Evolutionary conservation across 2,888 invertebrate genomes (phyloP).

Genomic region (Leucophenga montana): DNA sequence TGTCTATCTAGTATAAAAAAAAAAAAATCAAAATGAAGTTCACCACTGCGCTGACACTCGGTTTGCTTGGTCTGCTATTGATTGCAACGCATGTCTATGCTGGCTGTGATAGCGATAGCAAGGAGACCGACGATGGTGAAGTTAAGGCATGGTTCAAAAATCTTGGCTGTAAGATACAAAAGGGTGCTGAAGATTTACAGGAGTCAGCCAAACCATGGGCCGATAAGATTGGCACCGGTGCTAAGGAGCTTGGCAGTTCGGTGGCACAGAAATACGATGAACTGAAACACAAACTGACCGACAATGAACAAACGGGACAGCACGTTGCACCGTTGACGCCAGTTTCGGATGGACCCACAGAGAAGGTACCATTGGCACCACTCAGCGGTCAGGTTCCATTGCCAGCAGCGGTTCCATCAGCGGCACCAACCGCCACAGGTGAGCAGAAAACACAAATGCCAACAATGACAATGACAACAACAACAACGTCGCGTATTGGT

Average conservation of each 20-base stretch:
- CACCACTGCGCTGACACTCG: conserved; percentile 36
- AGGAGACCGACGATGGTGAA: conserved; percentile 58
- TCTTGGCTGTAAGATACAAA: conserved; percentile 63
- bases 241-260: conserved; percentile 62
- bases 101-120: conserved; percentile 51
- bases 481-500: conserved; percentile 12
- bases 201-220: conserved; percentile 65
- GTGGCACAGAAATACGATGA: conserved; percentile 67
- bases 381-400: conserved; percentile 38
- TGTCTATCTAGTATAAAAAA: conserved; percentile 12
- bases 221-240: conserved; percentile 61
- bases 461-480: conserved; percentile 26
- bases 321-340: conserved; percentile 35
- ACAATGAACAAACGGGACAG: conserved; percentile 31
- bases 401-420: conserved; percentile 21
- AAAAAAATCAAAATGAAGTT: conserved; percentile 54
- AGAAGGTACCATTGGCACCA: conserved; percentile 63
- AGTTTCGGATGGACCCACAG: conserved; percentile 54
- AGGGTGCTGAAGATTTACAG: conserved; percentile 62
- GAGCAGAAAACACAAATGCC: conserved; percentile 38
- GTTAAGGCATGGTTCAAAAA: conserved; percentile 63
- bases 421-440: conserved; percentile 42
- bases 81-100: conserved; percentile 44
- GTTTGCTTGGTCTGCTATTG: conserved; percentile 46
- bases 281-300: conserved; percentile 66